Evolutionary conservation across 2,888 invertebrate genomes (phyloP).

Genomic region (Ectemnius lituratus): DNA sequence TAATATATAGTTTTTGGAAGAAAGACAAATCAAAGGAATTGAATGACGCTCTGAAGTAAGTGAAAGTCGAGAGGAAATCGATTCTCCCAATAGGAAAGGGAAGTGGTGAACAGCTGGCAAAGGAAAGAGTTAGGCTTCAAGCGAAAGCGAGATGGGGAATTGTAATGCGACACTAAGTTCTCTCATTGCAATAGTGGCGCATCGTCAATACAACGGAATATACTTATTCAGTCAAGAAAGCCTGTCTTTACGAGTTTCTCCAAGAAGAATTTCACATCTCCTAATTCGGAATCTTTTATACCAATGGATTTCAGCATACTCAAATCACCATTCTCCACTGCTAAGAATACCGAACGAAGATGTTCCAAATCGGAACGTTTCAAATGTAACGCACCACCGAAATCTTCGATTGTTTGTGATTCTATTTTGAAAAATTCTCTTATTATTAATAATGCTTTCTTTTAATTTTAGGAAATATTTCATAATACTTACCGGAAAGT

Average conservation of each 20-base stretch:
- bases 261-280: conserved; percentile 97
- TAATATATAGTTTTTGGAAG: background rate
- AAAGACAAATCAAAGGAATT: conserved; percentile 12
- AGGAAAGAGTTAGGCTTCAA: conserved; percentile 22
- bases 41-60: conserved; percentile 6
- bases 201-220: background rate
- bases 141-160: conserved; percentile 32
- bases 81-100: background rate
- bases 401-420: conserved; percentile 97
- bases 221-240: conserved; percentile 90
- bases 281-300: conserved; percentile 96
- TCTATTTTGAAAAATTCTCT: conserved; percentile 82
- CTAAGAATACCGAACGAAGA: conserved; percentile 95
- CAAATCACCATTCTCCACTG: conserved; percentile 95
- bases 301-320: conserved; percentile 96
- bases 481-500: conserved; percentile 85
- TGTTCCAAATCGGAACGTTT: conserved; percentile 94
- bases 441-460: too few relatives aligned
- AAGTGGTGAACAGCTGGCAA: background rate
- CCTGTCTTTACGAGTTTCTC: conserved; percentile 97
- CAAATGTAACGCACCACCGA: conserved; percentile 91
- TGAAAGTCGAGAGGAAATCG: background rate
- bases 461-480: too few relatives aligned
- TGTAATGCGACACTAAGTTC: conserved; percentile 40
- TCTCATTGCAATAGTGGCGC: conserved; percentile 16